These are phyloP conservation scores for Hypena proboscidalis DNA, from an alignment of 2,888 invertebrate genomes.

Conservation along the genomic window DNA sequence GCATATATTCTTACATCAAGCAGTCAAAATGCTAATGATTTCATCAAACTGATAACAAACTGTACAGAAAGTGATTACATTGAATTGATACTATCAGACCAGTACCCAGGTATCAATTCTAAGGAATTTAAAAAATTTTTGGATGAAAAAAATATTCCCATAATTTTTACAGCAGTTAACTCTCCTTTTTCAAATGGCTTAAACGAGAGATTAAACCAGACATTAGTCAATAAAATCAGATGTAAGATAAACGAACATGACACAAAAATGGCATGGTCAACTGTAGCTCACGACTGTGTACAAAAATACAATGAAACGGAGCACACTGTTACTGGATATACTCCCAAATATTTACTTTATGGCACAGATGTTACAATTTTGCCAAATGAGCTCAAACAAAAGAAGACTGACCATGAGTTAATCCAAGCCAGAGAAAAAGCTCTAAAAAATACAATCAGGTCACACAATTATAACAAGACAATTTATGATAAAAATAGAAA, in stretches of 20 bases:
- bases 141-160: neutral
- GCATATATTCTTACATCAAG: too few species aligned
- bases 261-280: neutral
- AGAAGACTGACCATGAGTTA: too few species aligned
- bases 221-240: neutral
- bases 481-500: too few species aligned
- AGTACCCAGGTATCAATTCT: neutral
- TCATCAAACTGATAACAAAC: too few species aligned
- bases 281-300: neutral
- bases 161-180: neutral
- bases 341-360: conserved; percentile 42
- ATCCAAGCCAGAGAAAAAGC: too few species aligned
- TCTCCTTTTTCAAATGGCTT: neutral
- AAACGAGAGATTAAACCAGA: neutral
- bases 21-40: too few species aligned
- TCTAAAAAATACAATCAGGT: too few species aligned
- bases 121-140: neutral
- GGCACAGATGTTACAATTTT: conserved; percentile 31
- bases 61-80: neutral
- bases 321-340: conserved; percentile 42
- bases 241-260: neutral
- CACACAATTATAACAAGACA: too few species aligned
- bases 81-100: neutral
- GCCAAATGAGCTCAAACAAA: conserved; percentile 21
- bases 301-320: conserved; percentile 14